Evolutionary conservation across 2,888 invertebrate species (phyloP), one percentile per base, ranked within the genome.

Genomic region (Seladonia tumulorum): DNA sequence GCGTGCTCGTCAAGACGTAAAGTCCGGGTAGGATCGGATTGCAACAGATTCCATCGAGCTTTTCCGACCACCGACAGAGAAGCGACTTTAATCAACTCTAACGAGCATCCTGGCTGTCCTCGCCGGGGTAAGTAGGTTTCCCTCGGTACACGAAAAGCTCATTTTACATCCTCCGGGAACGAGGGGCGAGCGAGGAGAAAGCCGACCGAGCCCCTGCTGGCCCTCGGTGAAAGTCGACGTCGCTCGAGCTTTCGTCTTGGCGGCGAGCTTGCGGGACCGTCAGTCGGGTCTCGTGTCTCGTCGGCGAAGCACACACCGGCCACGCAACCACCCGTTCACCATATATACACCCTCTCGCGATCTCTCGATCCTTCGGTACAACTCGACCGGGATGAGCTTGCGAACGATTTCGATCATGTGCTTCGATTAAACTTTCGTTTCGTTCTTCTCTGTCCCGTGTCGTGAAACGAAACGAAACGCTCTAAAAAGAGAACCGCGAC

Each of bases 261-360:
- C 70, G 45, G 25, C 71, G 77, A 84, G 90, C 81, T 87, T 77
- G 81, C 83, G 70, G 73, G 29, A 45, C 53, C 80, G 79, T 66
- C 88, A 90, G 90, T 90, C 85, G 88, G 42, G 75, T 76, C 77
- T 73, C 80, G 88, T 77, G 77, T 82, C 88, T 86, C 85, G 82
- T 49, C 87, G 82, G 68, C 77, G 76, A 63, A 82, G 57, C 82
- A 86, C 76, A 60, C 45, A 60, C 5, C 14, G 14, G 14, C 25
- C 74, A 68, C 35, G 25, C 5, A 25, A 25, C 60, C 25, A 60
- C n/a, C 60, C 60, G 2, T 22, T 60, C 7, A 14, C 25, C 14
- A 16, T 7, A 16, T 7, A 16, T 25, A 25, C 60, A 60, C 60
- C 25, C 25, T 16, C 16, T 5, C 60, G 25, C 25, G 60, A 60